Percentiles rank a stretch among this genome's conserved stretches.
phyloP scores from a whole-genome alignment of 2,888 invertebrate genomes.

The Trichacis sp. region DNA sequence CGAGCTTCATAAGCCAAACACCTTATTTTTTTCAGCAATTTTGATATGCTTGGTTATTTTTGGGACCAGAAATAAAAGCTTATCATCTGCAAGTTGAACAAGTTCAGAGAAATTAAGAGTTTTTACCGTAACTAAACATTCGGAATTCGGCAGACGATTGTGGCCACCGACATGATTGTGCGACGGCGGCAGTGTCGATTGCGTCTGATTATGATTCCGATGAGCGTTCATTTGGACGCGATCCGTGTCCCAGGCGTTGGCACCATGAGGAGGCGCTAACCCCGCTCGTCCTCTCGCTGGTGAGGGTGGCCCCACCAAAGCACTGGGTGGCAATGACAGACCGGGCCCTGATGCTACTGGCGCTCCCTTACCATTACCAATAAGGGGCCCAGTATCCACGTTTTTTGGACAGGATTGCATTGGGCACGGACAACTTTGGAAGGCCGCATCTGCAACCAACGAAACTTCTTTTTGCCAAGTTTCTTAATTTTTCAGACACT shows the following conservation, averaged over 20 bases:
- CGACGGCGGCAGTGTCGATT: slow-evolving; percentile 57
- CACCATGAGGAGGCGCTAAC: slow-evolving; percentile 68
- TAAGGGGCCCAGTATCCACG: slow-evolving; percentile 98
- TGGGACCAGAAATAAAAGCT: too few species aligned
- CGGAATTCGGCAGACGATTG: slow-evolving; percentile 54
- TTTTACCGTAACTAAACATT: slow-evolving; percentile 61
- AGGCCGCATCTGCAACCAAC: slow-evolving; percentile 70
- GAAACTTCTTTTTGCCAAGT: too few species aligned
- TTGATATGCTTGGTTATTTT: too few species aligned
- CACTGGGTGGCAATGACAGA: slow-evolving; percentile 70
- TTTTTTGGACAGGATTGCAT: slow-evolving; percentile 97
- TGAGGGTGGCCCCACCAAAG: slow-evolving; percentile 69
- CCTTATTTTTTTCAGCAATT: too few species aligned
- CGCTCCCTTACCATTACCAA: slow-evolving; percentile 89
- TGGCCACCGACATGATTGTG: slow-evolving; percentile 62
- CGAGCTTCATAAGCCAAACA: slow-evolving; percentile 54
- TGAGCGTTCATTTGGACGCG: slow-evolving; percentile 70
- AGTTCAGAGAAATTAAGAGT: too few species aligned
- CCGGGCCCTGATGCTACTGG: slow-evolving; percentile 69
- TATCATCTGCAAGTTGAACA: too few species aligned
- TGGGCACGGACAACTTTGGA: slow-evolving; percentile 87
- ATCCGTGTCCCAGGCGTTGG: slow-evolving; percentile 70
- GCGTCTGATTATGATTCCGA: slow-evolving; percentile 51
- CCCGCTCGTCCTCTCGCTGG: slow-evolving; percentile 72
- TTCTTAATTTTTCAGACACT: too few species aligned